phyloP scores from a whole-genome alignment of 2,113 vertebrate genomes.

The Mustelus asterias region DNA sequence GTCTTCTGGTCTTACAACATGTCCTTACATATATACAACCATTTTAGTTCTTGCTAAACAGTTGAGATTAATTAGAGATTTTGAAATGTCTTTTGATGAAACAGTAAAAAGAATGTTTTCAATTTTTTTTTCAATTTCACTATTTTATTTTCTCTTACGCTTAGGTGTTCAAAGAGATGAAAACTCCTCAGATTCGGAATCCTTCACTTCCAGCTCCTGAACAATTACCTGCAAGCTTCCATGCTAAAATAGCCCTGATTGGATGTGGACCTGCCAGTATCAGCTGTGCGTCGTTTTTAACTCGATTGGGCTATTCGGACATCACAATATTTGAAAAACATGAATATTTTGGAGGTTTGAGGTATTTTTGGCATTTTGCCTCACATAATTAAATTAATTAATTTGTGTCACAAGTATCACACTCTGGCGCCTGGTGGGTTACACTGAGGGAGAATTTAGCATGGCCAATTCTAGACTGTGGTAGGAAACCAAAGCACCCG shows the following conservation, averaged over 20 bases:
- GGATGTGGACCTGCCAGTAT: slow-evolving; percentile 75
- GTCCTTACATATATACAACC: background rate
- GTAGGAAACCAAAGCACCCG: too few relatives aligned
- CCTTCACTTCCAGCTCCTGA: slow-evolving; percentile 56
- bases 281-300: slow-evolving; percentile 74
- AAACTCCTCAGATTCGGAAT: slow-evolving; percentile 67
- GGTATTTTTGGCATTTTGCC: slow-evolving; percentile 51
- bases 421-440: too few relatives aligned
- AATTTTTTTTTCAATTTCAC: background rate
- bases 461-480: too few relatives aligned
- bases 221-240: slow-evolving; percentile 62
- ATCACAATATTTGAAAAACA: slow-evolving; percentile 77
- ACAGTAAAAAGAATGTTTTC: too few relatives aligned
- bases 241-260: slow-evolving; percentile 68
- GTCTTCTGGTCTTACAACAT: background rate
- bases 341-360: slow-evolving; percentile 70
- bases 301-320: slow-evolving; percentile 66
- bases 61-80: background rate
- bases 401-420: too few relatives aligned
- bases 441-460: too few relatives aligned
- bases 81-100: background rate
- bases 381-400: background rate
- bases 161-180: slow-evolving; percentile 76
- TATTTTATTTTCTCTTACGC: slow-evolving; percentile 42
- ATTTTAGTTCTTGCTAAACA: background rate